Evolutionary conservation across 2,113 vertebrate genomes (phyloP).

Genomic region (Paralichthys olivaceus): DNA sequence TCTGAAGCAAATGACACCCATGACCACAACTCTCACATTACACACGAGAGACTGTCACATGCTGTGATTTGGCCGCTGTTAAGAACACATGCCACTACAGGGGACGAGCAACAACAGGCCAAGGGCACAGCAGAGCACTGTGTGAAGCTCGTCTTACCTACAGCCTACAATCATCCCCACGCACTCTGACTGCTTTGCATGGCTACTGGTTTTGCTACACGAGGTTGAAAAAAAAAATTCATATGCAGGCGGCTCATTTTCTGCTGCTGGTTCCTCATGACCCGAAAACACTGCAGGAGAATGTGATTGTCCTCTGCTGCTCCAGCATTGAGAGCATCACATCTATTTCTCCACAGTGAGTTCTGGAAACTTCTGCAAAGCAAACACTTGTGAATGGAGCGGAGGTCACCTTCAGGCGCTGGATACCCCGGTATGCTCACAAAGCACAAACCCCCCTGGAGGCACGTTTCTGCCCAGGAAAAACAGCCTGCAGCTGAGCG

Average conservation of each 20-base stretch:
- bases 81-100: conserved; percentile 55
- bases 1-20: conserved; percentile 40
- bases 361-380: conserved; percentile 59
- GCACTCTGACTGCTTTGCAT: conserved; percentile 12
- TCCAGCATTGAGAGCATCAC: conserved; percentile 48
- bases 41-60: conserved; percentile 71
- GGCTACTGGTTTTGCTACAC: conserved; percentile 25
- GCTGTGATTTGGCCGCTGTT: conserved; percentile 54
- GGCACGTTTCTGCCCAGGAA: conserved; percentile 54
- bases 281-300: conserved; percentile 15
- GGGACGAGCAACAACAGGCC: conserved; percentile 63
- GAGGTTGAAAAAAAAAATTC: neutral
- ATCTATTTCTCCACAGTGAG: conserved; percentile 50
- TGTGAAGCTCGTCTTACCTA: conserved; percentile 60
- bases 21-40: conserved; percentile 62
- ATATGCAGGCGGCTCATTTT: conserved; percentile 29
- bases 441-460: conserved; percentile 45
- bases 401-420: conserved; percentile 48
- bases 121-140: conserved; percentile 60
- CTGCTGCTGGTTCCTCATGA: conserved; percentile 9
- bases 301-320: conserved; percentile 20
- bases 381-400: conserved; percentile 65
- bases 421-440: conserved; percentile 38
- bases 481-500: conserved; percentile 63
- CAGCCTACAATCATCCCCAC: conserved; percentile 34